Percentiles rank a stretch among this genome's conserved stretches.
These are phyloP conservation scores for Motacilla tschutschensis DNA, from an alignment of 2,113 vertebrate species.

Conservation along the genomic window DNA sequence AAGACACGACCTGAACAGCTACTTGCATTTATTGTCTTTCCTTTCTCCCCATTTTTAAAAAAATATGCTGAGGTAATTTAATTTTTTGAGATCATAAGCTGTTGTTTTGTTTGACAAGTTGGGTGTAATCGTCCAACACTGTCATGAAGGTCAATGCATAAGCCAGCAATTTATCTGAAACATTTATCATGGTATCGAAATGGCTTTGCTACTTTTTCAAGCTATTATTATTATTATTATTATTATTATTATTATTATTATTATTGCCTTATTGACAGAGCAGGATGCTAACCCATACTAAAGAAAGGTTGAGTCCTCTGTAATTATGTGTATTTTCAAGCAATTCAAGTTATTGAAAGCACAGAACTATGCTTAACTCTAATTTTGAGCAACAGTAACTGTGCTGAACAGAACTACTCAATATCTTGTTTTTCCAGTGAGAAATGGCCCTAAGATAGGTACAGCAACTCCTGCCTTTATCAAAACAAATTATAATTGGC, in stretches of 20 bases:
- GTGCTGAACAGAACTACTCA: not conserved
- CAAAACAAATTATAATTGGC: not conserved
- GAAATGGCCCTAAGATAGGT: not conserved
- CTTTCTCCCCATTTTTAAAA: not conserved
- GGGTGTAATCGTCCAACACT: not conserved
- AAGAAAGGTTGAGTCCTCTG: not conserved
- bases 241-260: conserved; percentile 31
- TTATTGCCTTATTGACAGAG: conserved; percentile 29
- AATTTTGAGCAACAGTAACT: not conserved
- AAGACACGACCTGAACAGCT: conserved; percentile 33
- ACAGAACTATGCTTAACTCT: not conserved
- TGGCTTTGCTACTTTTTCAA: conserved; percentile 9
- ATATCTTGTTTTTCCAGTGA: not conserved
- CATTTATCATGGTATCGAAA: conserved; percentile 12
- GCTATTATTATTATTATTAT: conserved; percentile 21
- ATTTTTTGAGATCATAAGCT: conserved; percentile 22
- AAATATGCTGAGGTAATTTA: conserved; percentile 9
- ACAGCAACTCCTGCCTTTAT: not conserved
- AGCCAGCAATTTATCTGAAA: conserved; percentile 44
- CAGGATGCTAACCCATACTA: not conserved
- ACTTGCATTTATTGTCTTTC: conserved; percentile 45
- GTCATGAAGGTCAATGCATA: not conserved
- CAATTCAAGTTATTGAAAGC: not conserved
- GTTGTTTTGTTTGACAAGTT: conserved; percentile 44
- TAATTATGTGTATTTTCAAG: not conserved